Conservation (phyloP, 1,140 invertebrate species). For the Saccostrea echinata region DNA sequence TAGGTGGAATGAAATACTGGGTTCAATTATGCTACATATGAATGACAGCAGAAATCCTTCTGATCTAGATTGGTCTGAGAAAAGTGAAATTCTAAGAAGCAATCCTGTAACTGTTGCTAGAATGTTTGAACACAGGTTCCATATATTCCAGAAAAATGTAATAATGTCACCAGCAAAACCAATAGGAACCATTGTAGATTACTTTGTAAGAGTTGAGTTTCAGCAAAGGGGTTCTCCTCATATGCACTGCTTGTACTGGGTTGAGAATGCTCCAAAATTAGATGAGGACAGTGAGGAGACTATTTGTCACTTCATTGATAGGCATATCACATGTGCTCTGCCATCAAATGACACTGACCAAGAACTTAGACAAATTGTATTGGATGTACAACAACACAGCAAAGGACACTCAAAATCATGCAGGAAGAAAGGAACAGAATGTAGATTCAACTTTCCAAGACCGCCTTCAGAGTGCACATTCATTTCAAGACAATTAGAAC, state of each 20-base stretch:
- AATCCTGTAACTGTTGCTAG: slow-evolving; percentile 49
- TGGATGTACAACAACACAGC: slow-evolving; percentile 44
- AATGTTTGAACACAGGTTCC: slow-evolving; percentile 46
- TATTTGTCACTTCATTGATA: slow-evolving; percentile 53
- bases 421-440: slow-evolving; percentile 39
- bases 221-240: slow-evolving; percentile 80
- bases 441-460: too few species aligned
- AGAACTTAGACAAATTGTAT: slow-evolving; percentile 28
- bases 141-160: slow-evolving; percentile 23
- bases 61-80: slow-evolving; percentile 41
- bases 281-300: slow-evolving; percentile 44
- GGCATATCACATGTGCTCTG: slow-evolving; percentile 47
- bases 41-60: slow-evolving; percentile 43
- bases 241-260: slow-evolving; percentile 77
- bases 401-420: slow-evolving; percentile 49
- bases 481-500: slow-evolving; percentile 16
- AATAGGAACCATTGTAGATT: slow-evolving; percentile 63
- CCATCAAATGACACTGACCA: background rate
- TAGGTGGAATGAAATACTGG: slow-evolving; percentile 54
- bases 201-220: slow-evolving; percentile 77
- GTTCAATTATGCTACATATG: slow-evolving; percentile 43
- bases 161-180: slow-evolving; percentile 42
- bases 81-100: slow-evolving; percentile 39
- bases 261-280: slow-evolving; percentile 73
- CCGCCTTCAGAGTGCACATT: slow-evolving; percentile 46